Conservation (phyloP, 2,888 invertebrate species). For the Parnassius mnemosyne region DNA sequence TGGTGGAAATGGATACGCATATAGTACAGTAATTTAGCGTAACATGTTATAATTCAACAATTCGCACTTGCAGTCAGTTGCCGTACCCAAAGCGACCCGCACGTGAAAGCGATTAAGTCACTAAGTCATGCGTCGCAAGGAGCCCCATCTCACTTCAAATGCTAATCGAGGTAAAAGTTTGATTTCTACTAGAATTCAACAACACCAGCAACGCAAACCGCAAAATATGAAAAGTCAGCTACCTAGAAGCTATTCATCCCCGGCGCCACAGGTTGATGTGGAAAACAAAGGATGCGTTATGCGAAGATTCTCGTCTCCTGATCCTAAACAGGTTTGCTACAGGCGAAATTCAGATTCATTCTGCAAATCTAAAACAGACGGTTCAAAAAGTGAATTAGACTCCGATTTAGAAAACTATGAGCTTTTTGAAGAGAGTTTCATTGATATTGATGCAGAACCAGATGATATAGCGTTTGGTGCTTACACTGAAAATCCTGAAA, state of each 20-base stretch:
- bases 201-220: conserved; percentile 61
- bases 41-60: conserved; percentile 51
- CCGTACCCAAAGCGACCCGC: conserved; percentile 48
- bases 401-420: conserved; percentile 71
- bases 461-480: conserved; percentile 53
- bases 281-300: conserved; percentile 56
- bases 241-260: conserved; percentile 70
- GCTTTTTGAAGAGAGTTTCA: conserved; percentile 65
- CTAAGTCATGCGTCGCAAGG: conserved; percentile 61
- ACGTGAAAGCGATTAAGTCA: conserved; percentile 42
- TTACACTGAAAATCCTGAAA: conserved; percentile 56
- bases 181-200: conserved; percentile 63
- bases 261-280: conserved; percentile 54
- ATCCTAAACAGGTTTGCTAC: conserved; percentile 56
- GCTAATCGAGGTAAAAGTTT: conserved; percentile 59
- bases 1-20: conserved; percentile 57
- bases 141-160: conserved; percentile 45
- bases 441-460: conserved; percentile 71
- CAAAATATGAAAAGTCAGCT: conserved; percentile 54
- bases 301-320: conserved; percentile 69
- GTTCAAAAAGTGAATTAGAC: conserved; percentile 65
- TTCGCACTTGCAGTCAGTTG: conserved; percentile 52
- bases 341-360: conserved; percentile 63
- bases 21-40: conserved; percentile 59
- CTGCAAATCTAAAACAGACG: conserved; percentile 58